phyloP scores from a whole-genome alignment of 2,113 vertebrate species.

The Puntigrus tetrazona region DNA sequence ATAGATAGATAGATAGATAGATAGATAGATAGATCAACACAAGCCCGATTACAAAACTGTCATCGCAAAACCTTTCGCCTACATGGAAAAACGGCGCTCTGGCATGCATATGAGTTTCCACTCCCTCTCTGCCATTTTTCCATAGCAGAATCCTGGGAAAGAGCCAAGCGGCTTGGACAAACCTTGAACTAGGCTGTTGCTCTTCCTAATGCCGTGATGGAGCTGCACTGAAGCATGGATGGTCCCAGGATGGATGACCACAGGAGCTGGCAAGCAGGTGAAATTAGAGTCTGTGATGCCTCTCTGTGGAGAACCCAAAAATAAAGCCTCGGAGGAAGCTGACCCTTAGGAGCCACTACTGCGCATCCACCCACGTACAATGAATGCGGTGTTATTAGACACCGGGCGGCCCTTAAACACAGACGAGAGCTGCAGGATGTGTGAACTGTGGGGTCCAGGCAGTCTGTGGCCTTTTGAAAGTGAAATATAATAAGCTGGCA shows the following conservation, averaged over 20 bases:
- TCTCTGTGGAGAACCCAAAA: constrained; percentile 61
- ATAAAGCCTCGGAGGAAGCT: constrained; percentile 58
- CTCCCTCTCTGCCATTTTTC: constrained; percentile 54
- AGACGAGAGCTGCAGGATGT: constrained; percentile 70
- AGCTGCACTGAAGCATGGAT: constrained; percentile 34
- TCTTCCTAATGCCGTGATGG: constrained; percentile 43
- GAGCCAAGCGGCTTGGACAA: constrained; percentile 49
- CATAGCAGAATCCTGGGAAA: constrained; percentile 44
- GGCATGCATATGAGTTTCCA: constrained; percentile 48
- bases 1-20: no score
- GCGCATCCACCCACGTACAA: constrained; percentile 53
- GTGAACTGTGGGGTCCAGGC: constrained; percentile 33
- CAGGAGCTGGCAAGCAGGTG: constrained; percentile 48
- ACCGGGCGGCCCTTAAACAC: constrained; percentile 63
- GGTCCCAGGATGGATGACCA: constrained; percentile 40
- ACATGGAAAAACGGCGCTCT: constrained; percentile 18
- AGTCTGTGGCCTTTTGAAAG: constrained; percentile 2
- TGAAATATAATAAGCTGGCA: background rate
- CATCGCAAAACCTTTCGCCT: constrained; percentile 35
- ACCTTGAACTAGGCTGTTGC: constrained; percentile 35
- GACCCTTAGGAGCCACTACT: constrained; percentile 35
- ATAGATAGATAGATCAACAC: background rate
- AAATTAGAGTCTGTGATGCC: constrained; percentile 52
- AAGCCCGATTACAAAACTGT: constrained; percentile 70
- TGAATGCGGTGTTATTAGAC: constrained; percentile 73